Evolutionary conservation across 1,140 invertebrate genomes (phyloP), one percentile per base, ranked within the genome.

Genomic region (Bombus consobrinus): DNA sequence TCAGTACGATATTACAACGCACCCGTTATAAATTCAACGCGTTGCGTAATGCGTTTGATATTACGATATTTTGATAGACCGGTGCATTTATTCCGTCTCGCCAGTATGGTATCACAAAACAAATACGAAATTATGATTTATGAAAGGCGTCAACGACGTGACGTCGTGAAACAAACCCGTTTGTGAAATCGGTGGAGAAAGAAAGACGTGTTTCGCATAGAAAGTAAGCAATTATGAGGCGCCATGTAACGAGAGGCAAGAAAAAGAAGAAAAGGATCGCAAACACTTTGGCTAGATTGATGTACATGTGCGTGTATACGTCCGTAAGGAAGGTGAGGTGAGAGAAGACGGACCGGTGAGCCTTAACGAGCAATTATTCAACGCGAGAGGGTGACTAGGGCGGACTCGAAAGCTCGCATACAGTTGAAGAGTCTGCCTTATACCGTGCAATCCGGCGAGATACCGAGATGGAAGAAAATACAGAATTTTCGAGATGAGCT

Each of bases 351-450:
- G 75, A 9, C 53, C 25, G n/a, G 43, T 39, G 57, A 66, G 69
- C 59, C 84, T 84, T 91, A 90, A 91, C 87, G 89, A 90, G 87
- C 87, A 91, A 90, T 90, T 91, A 91, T 90, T 91, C 87, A 88
- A 87, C 76, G 64, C 77, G 53, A 81, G 41, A 39, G 79, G 79
- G 73, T 72, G 83, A 78, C 71, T 41, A 41, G 68, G 73, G 34
- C n/a, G 57, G 64, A 71, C 72, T 89, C 10, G 82, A 88, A 82
- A 87, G 68, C 57, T 64, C 25, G 37, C 18, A 10, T 39, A 87
- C 62, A 83, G 39, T 71, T 85, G 53, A 74, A 85, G 85, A n/a
- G 72, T 75, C 75, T 57, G 72, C 47, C 32, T 47, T 43, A 39
- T 75, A 75, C 37, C 83, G 66, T 28, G 39, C 34, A 62, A 69